These are phyloP conservation scores for Pantherophis guttatus DNA, from an alignment of 2,113 vertebrate species.

Conservation along the genomic window DNA sequence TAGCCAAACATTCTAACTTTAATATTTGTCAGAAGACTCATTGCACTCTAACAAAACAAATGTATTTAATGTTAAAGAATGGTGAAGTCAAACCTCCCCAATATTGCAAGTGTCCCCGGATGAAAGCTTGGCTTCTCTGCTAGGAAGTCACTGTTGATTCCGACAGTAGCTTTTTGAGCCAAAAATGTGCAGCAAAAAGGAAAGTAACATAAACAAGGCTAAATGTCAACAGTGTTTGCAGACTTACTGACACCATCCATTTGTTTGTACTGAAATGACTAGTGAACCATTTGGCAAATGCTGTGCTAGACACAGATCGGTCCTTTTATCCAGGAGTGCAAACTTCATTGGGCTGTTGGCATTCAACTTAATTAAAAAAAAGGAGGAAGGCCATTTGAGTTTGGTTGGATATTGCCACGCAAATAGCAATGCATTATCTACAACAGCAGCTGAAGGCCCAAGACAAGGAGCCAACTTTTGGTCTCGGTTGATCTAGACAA, in stretches of 20 bases:
- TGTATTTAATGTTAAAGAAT: slow-evolving; percentile 6
- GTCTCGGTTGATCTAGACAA: not conserved
- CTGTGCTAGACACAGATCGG: slow-evolving; percentile 64
- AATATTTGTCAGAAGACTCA: rapidly evolving
- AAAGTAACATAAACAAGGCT: slow-evolving; percentile 78
- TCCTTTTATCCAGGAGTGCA: slow-evolving; percentile 68
- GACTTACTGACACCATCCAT: slow-evolving; percentile 74
- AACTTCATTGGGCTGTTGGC: slow-evolving; percentile 65
- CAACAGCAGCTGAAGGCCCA: slow-evolving; percentile 45
- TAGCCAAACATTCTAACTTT: slow-evolving; percentile 20
- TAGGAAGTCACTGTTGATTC: slow-evolving; percentile 69
- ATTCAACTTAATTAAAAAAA: slow-evolving; percentile 67
- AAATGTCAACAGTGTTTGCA: slow-evolving; percentile 77
- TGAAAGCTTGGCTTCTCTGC: slow-evolving; percentile 49
- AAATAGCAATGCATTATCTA: slow-evolving; percentile 49
- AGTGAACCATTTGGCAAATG: slow-evolving; percentile 75
- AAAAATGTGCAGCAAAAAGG: slow-evolving; percentile 72
- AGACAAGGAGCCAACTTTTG: slow-evolving; percentile 23
- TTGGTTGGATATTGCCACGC: slow-evolving; percentile 53
- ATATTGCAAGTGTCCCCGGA: slow-evolving; percentile 45
- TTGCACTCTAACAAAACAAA: slow-evolving; percentile 15
- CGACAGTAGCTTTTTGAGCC: slow-evolving; percentile 71
- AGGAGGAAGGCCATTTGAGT: slow-evolving; percentile 60
- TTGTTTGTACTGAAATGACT: slow-evolving; percentile 76
- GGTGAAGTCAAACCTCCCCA: slow-evolving; percentile 45